Evolutionary conservation across 1,140 invertebrate species (phyloP).

Genomic region (Lutraria rhynchaena): DNA sequence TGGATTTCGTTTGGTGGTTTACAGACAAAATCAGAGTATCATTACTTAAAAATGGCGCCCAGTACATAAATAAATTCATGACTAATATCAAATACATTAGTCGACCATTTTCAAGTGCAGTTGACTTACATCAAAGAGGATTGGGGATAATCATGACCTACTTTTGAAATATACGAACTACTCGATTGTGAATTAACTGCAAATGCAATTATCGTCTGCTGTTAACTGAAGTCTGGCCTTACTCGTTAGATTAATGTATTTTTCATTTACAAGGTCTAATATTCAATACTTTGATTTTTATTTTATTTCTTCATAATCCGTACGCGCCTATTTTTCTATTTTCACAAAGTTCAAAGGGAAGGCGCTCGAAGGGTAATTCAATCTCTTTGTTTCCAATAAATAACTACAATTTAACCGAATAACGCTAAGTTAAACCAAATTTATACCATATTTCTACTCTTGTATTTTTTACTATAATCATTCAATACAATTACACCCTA

Average conservation of each 20-base stretch:
- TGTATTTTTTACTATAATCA: not conserved
- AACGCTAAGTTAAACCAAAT: not conserved
- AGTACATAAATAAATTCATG: slow-evolving; percentile 2
- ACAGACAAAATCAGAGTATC: too few relatives aligned
- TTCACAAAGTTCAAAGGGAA: slow-evolving; percentile 71
- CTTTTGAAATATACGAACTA: slow-evolving; percentile 10
- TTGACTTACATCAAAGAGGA: slow-evolving; percentile 35
- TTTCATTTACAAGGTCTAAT: slow-evolving; percentile 8
- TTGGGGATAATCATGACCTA: slow-evolving; percentile 35
- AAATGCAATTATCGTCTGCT: not conserved
- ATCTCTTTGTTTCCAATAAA: slow-evolving; percentile 61
- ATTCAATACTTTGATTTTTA: slow-evolving; percentile 51
- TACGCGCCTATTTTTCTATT: slow-evolving; percentile 65
- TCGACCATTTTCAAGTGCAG: slow-evolving; percentile 36
- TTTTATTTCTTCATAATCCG: slow-evolving; percentile 60
- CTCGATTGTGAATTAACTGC: not conserved
- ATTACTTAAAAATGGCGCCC: too few relatives aligned
- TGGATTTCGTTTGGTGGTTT: too few relatives aligned
- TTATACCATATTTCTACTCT: not conserved
- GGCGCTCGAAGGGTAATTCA: slow-evolving; percentile 63
- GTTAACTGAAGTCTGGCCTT: not conserved
- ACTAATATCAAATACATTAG: slow-evolving; percentile 18
- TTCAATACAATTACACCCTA: not conserved
- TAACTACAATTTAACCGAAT: slow-evolving; percentile 54
- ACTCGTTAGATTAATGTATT: not conserved